These are phyloP conservation scores for Dendrocincla tyrannina DNA, from an alignment of 2,797 vertebrate species.

Conservation along the genomic window DNA sequence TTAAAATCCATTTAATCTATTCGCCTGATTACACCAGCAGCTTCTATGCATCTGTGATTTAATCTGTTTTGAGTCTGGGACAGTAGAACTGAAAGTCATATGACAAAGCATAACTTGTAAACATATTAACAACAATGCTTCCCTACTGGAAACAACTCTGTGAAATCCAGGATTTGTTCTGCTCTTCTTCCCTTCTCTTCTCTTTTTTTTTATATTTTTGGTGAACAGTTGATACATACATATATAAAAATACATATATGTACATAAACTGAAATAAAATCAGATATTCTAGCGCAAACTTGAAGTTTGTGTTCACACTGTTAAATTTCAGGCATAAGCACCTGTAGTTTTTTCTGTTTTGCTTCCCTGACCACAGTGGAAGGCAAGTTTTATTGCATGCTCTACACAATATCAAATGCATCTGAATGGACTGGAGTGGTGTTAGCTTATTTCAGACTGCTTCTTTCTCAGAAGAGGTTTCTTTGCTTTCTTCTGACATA, in stretches of 20 bases:
- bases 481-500: neutral
- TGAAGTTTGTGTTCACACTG: neutral
- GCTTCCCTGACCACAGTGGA: neutral
- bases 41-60: constrained; percentile 19
- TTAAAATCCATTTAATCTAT: constrained; percentile 52
- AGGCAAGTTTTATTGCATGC: neutral
- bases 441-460: neutral
- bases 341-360: neutral
- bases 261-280: neutral
- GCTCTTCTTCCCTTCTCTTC: neutral
- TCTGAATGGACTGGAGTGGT: neutral
- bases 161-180: constrained; percentile 49
- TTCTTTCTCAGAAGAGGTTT: neutral
- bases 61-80: constrained; percentile 18
- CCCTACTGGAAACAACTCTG: neutral
- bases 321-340: neutral
- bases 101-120: neutral
- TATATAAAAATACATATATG: neutral
- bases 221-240: neutral
- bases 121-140: neutral
- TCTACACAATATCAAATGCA: neutral
- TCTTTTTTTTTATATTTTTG: neutral
- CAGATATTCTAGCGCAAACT: neutral
- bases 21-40: constrained; percentile 13
- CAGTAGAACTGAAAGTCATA: neutral